Evolutionary conservation across 2,888 invertebrate genomes (phyloP).

Genomic region (Amphipoea oculea): DNA sequence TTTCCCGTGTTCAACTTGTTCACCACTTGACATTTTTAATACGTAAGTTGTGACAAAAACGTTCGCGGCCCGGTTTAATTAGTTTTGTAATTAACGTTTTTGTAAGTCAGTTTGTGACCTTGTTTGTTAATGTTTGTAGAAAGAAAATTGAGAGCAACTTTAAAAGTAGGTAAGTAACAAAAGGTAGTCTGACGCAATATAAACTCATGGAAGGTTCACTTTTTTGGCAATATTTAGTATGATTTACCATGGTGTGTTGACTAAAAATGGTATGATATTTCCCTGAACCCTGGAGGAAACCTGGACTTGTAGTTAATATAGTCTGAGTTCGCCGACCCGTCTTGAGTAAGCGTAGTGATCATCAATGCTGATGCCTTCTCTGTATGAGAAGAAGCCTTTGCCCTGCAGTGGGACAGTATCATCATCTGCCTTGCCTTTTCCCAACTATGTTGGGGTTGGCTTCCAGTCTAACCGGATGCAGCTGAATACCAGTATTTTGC

Average conservation of each 20-base stretch:
- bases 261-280: not conserved
- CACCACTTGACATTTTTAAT: constrained; percentile 27
- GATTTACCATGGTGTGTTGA: not conserved
- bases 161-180: not conserved
- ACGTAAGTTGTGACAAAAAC: constrained; percentile 23
- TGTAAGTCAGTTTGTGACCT: constrained; percentile 30
- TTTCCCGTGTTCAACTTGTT: not conserved
- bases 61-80: constrained; percentile 27
- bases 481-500: too few relatives aligned
- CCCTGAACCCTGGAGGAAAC: not conserved
- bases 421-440: too few relatives aligned
- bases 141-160: constrained; percentile 2
- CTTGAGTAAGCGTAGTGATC: not conserved
- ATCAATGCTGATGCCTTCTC: not conserved
- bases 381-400: not conserved
- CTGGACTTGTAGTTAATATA: not conserved
- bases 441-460: too few relatives aligned
- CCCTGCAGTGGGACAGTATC: too few relatives aligned
- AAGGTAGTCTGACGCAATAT: not conserved
- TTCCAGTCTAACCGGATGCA: too few relatives aligned
- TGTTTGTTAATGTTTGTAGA: constrained; percentile 8
- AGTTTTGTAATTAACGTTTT: constrained; percentile 38
- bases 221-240: not conserved
- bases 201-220: not conserved
- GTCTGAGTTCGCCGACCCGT: not conserved